Evolutionary conservation across 2,113 vertebrate genomes (phyloP), one percentile per base, ranked within the genome.

Genomic region (Platichthys flesus): DNA sequence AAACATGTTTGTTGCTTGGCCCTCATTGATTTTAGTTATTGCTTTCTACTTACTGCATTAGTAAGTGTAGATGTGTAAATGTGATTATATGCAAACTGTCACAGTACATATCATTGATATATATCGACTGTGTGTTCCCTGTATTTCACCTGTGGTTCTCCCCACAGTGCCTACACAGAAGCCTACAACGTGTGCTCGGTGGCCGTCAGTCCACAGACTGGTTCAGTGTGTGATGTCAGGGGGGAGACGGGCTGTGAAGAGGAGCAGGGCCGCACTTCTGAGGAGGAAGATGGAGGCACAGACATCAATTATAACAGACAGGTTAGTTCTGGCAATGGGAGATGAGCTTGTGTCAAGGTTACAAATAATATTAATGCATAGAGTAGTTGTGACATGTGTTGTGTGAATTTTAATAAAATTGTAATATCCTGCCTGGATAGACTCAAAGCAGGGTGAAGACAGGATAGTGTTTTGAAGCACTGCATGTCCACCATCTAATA

Each of bases 131-230:
- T 21, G 7, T 21, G 8, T 24, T 8, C 24, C 10, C 47, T 62
- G 2, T 60, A 47, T 77, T 71, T 1, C 64, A 15, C 20, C 9
- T 71, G 26, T 23, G 15, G 31, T 76, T 67, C 84, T 69, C 76
- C 42, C 51, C 71, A 96, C 76, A 98, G 96, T 67, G 95, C 96
- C 87, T 97, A 97, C 58, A 97, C 96, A 0, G 97, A 98, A 86
- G 96, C 95, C 31, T 97, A 97, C 90, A 96, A 95, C 3, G 95
- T 96, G 69, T 97, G 96, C 70, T 88, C 93, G 0, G 56, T 96
- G 74, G 94, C 93, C 0, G 71, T 23, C 0, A 71, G 64, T 68
- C 90, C 94, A 7, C 71, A 62, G 23, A 62, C 64, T 2, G 47
- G 23, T 24, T 63, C 52, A 15, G 65, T 4, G 14, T 66, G 9